Evolutionary conservation across 2,797 vertebrate genomes (phyloP).

Genomic region (Triplophysa bombifrons): DNA sequence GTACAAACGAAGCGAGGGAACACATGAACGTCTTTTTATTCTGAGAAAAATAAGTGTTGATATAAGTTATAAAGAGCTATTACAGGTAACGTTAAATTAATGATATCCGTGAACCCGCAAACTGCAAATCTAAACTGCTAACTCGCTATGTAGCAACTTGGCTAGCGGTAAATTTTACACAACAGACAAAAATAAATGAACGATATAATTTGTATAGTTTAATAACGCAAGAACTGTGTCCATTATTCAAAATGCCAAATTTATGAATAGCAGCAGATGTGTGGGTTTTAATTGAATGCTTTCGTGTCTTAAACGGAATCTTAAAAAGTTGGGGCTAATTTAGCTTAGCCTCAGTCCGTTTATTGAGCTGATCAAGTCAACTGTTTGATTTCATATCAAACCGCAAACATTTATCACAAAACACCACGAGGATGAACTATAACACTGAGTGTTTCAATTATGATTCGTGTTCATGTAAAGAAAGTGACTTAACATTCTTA

Average conservation of each 20-base stretch:
- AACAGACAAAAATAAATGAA: not conserved
- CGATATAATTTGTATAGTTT: no score
- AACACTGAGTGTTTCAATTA: not conserved
- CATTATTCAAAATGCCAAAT: not conserved
- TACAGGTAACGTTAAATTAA: not conserved
- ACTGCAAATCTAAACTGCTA: constrained; percentile 23
- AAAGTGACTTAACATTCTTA: constrained; percentile 35
- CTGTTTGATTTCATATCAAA: not conserved
- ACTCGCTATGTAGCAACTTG: constrained; percentile 31
- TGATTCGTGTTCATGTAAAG: not conserved
- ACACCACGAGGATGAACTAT: not conserved
- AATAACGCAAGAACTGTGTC: not conserved
- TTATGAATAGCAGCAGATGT: not conserved
- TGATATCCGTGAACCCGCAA: not conserved
- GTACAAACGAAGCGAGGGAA: constrained; percentile 55
- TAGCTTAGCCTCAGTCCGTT: constrained; percentile 28
- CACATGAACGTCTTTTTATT: constrained; percentile 2
- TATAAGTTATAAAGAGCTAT: not conserved
- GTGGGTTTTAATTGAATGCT: not conserved
- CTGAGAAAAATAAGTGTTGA: no score
- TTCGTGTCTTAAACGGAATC: not conserved
- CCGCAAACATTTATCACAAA: not conserved
- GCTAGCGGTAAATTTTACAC: constrained; percentile 28
- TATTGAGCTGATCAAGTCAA: not conserved
- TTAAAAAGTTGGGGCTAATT: constrained; percentile 28